A percentile compares a stretch with the other conserved stretches of the same genome.
Evolutionary conservation across 1,140 invertebrate genomes (phyloP).

Genomic region (Muscidifurax raptorellus): DNA sequence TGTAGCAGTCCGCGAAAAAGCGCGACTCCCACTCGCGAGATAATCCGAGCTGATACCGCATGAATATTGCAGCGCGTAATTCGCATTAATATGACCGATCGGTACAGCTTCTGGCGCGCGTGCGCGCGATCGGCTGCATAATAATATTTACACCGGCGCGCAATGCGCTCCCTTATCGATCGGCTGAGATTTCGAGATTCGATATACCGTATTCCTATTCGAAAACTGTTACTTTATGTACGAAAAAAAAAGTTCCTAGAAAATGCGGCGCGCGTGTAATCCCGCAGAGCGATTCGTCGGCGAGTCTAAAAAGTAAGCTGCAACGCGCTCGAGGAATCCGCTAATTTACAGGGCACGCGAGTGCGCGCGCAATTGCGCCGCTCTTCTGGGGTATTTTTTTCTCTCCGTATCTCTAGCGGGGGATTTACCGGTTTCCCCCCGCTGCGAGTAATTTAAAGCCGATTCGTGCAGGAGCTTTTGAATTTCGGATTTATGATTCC

Average conservation of each 20-base stretch:
- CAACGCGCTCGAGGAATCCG: conserved; percentile 26
- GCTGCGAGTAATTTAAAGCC: conserved; percentile 43
- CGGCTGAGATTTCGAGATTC: not conserved
- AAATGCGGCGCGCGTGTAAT: conserved; percentile 7
- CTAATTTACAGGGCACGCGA: conserved; percentile 52
- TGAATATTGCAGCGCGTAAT: conserved; percentile 55
- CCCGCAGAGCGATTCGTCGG: not conserved
- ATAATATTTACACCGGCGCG: not conserved
- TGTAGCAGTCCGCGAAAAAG: not conserved
- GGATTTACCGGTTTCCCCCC: conserved; percentile 39
- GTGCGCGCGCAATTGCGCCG: not conserved
- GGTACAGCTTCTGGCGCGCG: conserved; percentile 52
- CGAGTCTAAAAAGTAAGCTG: not conserved
- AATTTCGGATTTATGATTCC: conserved; percentile 49
- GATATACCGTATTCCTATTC: not conserved
- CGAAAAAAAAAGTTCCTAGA: not conserved
- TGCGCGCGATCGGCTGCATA: conserved; percentile 32
- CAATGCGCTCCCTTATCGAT: not conserved
- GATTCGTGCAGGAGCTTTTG: conserved; percentile 25
- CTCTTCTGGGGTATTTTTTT: not conserved
- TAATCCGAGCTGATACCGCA: conserved; percentile 12
- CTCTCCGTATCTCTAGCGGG: no score
- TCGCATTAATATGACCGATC: conserved; percentile 62
- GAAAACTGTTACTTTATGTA: not conserved
- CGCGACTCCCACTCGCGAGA: not conserved